Evolutionary conservation across 1,140 invertebrate species (phyloP).

Genomic region (Tetragnatha versicolor): DNA sequence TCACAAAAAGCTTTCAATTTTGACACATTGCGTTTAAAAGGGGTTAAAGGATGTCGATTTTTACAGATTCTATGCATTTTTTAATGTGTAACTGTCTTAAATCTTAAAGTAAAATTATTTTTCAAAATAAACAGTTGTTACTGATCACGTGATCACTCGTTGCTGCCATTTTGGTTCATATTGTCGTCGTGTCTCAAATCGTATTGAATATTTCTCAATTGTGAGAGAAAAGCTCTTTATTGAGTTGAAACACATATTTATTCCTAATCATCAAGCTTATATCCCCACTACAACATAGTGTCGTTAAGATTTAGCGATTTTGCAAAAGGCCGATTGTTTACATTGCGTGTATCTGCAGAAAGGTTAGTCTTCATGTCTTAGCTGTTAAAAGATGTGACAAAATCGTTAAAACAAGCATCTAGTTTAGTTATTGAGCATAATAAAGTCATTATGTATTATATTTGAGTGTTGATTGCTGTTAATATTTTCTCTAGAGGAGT

Average conservation of each 20-base stretch:
- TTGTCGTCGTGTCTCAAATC: constrained; percentile 44
- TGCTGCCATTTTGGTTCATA: constrained; percentile 50
- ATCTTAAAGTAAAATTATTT: too few relatives aligned
- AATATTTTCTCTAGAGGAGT: too few relatives aligned
- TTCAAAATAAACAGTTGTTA: not conserved
- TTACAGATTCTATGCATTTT: too few relatives aligned
- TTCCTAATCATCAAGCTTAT: not conserved
- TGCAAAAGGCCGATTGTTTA: constrained; percentile 13
- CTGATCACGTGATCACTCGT: constrained; percentile 39
- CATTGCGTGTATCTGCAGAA: constrained; percentile 34
- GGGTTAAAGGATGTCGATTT: too few relatives aligned
- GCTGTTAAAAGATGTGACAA: too few relatives aligned
- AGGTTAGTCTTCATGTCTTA: constrained; percentile 37
- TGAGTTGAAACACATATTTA: constrained; percentile 31
- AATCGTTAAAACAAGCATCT: too few relatives aligned
- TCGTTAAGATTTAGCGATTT: not conserved
- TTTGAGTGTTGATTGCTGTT: too few relatives aligned
- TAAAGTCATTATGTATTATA: too few relatives aligned
- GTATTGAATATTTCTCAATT: not conserved
- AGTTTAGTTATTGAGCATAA: too few relatives aligned
- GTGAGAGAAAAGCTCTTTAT: not conserved
- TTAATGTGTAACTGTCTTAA: not conserved
- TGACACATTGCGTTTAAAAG: too few relatives aligned
- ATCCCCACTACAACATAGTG: not conserved
- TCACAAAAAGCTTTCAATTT: too few relatives aligned